Evolutionary conservation across 2,888 invertebrate species (phyloP), one percentile per base, ranked within the genome.

Genomic region (Bombylius major): DNA sequence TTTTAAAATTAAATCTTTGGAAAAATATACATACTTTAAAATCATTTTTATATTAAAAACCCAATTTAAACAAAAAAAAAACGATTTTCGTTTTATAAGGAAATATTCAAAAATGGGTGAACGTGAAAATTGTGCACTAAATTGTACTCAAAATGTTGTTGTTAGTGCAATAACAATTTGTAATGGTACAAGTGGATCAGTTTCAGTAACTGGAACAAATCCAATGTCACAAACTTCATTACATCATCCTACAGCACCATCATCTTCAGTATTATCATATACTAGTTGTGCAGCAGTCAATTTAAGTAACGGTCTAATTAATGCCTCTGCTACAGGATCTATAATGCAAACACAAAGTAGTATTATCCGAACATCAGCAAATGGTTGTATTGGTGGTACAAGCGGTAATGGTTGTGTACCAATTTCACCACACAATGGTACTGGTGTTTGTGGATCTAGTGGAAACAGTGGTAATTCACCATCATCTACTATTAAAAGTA

Each of bases 401-500:
- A 55, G 51, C 9, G 48, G 33, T 46, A 46, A 12, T 42, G 12
- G 55, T 45, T 52, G 52, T 9, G 14, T 14, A 47, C 47, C 32
- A 47, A 47, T 42, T 11, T 4, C 3, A 42, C 39, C 39, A 11
- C 3, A 2, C 3, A 23, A 23, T 34, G 48, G 36, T 4, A 54
- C 48, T 34, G 42, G 36, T 47, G 42, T 32, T 0, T 13, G 31
- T 31, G 12, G 5, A 3, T 13, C 4, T 47, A n/a, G 52, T 32
- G 51, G 46, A 14, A 14, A n/a, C 13, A 34, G 13, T 12, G 32
- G 39, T 36, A 34, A 13, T 31, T 13, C n/a, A 23, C 44, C 50
- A 23, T 12, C 51, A n/a, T 47, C 49, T 31, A 34, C 50, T 6
- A 51, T 76, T 69, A 66, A 69, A 59, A 76, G 77, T 56, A 83